Base-by-base conservation (phyloP, 2,113 vertebrate genomes). In the Podarcis cretensis region DNA sequence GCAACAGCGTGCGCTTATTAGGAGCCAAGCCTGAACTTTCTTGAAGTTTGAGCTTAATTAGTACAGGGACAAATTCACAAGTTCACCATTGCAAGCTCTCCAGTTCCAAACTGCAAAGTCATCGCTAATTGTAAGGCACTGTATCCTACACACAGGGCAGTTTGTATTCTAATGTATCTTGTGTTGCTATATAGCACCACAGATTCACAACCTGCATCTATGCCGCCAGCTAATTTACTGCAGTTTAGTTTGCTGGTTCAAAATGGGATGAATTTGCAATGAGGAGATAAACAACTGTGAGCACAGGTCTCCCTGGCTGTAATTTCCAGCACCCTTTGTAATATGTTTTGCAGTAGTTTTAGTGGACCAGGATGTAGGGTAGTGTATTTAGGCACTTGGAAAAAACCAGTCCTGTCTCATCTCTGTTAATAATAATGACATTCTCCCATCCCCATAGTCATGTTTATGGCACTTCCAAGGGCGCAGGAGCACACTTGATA, bases 121-220 rank as follows among this genome's bases (percentile, higher is more conserved):
- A 76, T 76, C 20, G 78, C 85, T 81, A 81, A 63, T 65, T 81
- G n/a, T 35, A 37, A 81, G n/a, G 13, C 32, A 65, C 25, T 21
- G 32, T 75, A 59, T 80, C 16, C 57, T 63, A 27, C 18, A 35
- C 32, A 63, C 4, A 81, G 0, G 0, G 76, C 93, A 89, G 74
- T 91, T 73, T 54, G 80, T 27, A 80, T 81, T 40, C 80, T 79
- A 40, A 57, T 0, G 1, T 12, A 54, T 54, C 90, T 78, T 92
- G 37, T 59, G 2, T 76, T 25, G 87, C 90, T 85, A 89, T 89
- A 90, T 81, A 81, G 76, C 43, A 78, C 48, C 40, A 27, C 9
- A 48, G 76, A 54, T 27, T 57, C 48, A 54, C 27, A 79, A n/a
- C 14, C 48, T 57, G 37, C 7, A 27, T 57, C 77, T 57, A 27